Percentiles rank a stretch among this genome's conserved stretches.
phyloP scores from a whole-genome alignment of 1,140 invertebrate species.

The Danaus plexippus region DNA sequence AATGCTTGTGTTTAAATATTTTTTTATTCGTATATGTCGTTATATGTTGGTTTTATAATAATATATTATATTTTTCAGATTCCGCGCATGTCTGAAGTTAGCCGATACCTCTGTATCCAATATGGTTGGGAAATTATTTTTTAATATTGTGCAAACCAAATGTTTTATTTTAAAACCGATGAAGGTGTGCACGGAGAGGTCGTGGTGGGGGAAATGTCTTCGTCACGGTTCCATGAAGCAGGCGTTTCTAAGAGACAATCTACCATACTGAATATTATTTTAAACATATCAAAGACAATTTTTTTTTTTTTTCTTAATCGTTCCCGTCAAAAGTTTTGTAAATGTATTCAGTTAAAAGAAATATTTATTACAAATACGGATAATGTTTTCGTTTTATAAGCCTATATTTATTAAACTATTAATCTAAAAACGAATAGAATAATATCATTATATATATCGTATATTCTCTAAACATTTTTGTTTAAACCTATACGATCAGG shows the following conservation, averaged over 20 bases:
- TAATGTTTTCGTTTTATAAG: no score
- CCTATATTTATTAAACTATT: no score
- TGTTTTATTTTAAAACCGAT: conserved; percentile 90
- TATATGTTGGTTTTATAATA: no score
- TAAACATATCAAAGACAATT: neutral
- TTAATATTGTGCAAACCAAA: conserved; percentile 93
- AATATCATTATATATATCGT: no score
- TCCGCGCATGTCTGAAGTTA: conserved; percentile 91
- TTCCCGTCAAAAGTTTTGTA: neutral
- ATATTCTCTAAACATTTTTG: no score
- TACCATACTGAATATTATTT: conserved; percentile 43
- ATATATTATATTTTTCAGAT: conserved; percentile 75
- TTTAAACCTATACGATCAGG: no score
- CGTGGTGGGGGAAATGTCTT: conserved; percentile 89
- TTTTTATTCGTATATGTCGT: no score
- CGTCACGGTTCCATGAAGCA: conserved; percentile 78
- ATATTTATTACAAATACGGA: neutral
- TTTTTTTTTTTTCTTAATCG: conserved; percentile 2
- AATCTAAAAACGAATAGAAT: no score
- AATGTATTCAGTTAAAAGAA: neutral
- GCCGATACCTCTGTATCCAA: conserved; percentile 87
- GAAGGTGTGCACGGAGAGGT: conserved; percentile 80
- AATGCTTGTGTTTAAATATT: no score
- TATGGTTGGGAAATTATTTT: conserved; percentile 93
- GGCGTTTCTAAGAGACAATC: conserved; percentile 82